Evolutionary conservation across 2,888 invertebrate species (phyloP), one percentile per base, ranked within the genome.

Genomic region (Campoplex capitator): DNA sequence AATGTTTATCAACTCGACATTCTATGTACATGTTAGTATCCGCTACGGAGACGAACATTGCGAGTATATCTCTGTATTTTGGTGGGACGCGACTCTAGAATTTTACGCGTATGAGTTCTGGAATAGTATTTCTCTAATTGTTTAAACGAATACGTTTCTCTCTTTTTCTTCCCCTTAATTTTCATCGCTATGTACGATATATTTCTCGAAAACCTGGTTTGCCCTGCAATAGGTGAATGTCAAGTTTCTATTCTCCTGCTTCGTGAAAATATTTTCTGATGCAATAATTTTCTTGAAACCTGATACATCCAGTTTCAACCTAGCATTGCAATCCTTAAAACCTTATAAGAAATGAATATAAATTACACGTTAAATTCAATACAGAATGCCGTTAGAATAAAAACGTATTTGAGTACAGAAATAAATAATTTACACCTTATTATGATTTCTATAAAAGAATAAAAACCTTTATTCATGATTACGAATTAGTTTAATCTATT

Each of bases 1-100:
- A 85, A 83, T 87, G 83, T 87, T 87, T 79, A 87, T 85, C 85
- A 85, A 85, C 85, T 85, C 87, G 83, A 80, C 84, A 58, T 85
- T 62, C 58, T 73, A 76, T 76, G 35, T 65, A 68, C 71, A 71
- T 56, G 71, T 38, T 71, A 67, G 80, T 54, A 67, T 71, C 65
- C 68, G 76, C 83, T 42, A 76, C 70, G 51, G 78, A 70, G 38
- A 42, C 38, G 65, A 58, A 38, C 13, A 68, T 75, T 83, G 65
- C 35, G 58, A 58, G 42, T 18, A 13, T 32, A 68, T 51, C 9
- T 51, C 54, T 51, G n/a, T 58, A 28, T 70, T 48, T 13, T 23
- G 48, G n/a, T 4, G 51, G 35, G 68, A 83, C 54, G 54, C 48
- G 28, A 65, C 38, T 65, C 58, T 45, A 58, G 32, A 71, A 65